A percentile compares a stretch with the other conserved stretches of the same genome.
Conservation (phyloP, 1,140 invertebrate species). For the Drosophila melanica region DNA sequence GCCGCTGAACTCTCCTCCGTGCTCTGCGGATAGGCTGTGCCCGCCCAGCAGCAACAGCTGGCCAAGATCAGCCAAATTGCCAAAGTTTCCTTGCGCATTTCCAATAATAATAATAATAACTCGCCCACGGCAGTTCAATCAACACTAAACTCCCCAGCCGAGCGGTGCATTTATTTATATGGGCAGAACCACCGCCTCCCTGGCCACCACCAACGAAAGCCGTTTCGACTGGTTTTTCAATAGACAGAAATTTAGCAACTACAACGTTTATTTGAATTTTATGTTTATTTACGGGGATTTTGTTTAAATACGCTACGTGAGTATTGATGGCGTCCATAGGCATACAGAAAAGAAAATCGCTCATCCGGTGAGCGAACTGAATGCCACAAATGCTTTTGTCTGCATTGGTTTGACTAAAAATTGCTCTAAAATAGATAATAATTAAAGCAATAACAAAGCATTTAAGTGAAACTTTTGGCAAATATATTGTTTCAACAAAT, state of each 20-base stretch:
- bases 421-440: not conserved
- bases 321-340: constrained; percentile 10
- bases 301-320: constrained; percentile 28
- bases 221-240: constrained; percentile 54
- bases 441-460: not conserved
- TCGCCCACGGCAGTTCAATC: constrained; percentile 39
- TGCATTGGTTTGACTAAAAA: not conserved
- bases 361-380: no score
- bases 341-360: not conserved
- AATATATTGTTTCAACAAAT: no score
- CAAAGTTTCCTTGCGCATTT: constrained; percentile 50
- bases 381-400: not conserved
- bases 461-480: no score
- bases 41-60: constrained; percentile 35
- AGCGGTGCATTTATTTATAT: constrained; percentile 54
- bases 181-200: constrained; percentile 1
- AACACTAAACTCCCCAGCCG: constrained; percentile 54
- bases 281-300: constrained; percentile 41
- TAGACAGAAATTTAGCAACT: constrained; percentile 23
- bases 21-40: constrained; percentile 46
- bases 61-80: constrained; percentile 49
- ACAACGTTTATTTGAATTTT: constrained; percentile 16
- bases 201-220: constrained; percentile 1
- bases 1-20: constrained; percentile 1
- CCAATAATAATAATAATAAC: constrained; percentile 30